These are phyloP conservation scores for Osmoderma eremita DNA, from an alignment of 2,888 invertebrate genomes.

Conservation along the genomic window DNA sequence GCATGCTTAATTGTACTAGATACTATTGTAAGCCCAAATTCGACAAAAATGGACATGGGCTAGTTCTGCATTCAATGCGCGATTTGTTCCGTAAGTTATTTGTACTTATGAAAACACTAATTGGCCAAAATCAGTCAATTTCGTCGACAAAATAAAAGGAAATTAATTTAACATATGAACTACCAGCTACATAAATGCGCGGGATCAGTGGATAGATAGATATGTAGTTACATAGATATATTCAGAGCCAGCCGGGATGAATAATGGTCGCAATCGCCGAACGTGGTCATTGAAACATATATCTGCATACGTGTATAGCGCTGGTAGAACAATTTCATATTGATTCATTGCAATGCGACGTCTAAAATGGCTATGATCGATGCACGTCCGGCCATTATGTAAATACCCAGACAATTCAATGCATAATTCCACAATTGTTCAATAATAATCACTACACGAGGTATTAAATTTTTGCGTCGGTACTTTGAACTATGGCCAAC, in stretches of 20 bases:
- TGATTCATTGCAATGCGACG: conserved; percentile 28
- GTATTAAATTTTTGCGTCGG: conserved; percentile 9
- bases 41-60: too few relatives aligned
- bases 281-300: conserved; percentile 11
- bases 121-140: too few relatives aligned
- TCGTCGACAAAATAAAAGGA: not conserved
- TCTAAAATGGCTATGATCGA: conserved; percentile 24
- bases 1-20: too few relatives aligned
- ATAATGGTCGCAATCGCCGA: not conserved
- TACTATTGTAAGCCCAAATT: too few relatives aligned
- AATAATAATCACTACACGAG: not conserved
- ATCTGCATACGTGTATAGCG: not conserved
- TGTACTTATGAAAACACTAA: too few relatives aligned
- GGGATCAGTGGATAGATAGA: too few relatives aligned
- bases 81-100: too few relatives aligned
- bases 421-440: conserved; percentile 24
- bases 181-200: not conserved
- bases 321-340: conserved; percentile 28
- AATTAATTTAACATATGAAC: conserved; percentile 8
- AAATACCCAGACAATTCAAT: conserved; percentile 29
- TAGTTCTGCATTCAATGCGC: too few relatives aligned
- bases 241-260: not conserved
- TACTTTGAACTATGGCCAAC: too few relatives aligned
- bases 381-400: conserved; percentile 30
- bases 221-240: not conserved